phyloP scores from a whole-genome alignment of 2,888 invertebrate genomes.

The Thereva unica region DNA sequence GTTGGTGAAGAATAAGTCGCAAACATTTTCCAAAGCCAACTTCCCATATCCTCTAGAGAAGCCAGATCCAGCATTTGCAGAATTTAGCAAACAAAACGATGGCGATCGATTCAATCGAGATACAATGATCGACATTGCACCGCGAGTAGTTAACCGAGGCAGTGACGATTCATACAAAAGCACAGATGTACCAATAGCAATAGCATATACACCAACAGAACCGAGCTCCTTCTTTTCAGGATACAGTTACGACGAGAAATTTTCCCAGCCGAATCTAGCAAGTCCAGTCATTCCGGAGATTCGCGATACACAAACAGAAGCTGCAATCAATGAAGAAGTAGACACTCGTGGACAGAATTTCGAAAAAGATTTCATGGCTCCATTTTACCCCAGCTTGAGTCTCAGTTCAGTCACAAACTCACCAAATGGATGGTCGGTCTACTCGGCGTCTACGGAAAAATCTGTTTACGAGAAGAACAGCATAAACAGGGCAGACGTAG shows the following conservation, averaged over 20 bases:
- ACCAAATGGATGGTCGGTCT: slow-evolving; percentile 67
- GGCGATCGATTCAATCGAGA: slow-evolving; percentile 55
- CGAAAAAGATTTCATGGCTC: slow-evolving; percentile 67
- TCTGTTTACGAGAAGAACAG: slow-evolving; percentile 52
- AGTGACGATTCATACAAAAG: slow-evolving; percentile 45
- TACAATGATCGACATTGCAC: slow-evolving; percentile 56
- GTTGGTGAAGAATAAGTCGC: slow-evolving; percentile 54
- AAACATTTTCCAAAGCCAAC: slow-evolving; percentile 59
- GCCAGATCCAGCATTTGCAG: slow-evolving; percentile 60
- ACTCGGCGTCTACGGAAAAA: slow-evolving; percentile 51
- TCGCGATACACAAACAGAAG: slow-evolving; percentile 54
- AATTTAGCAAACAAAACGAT: slow-evolving; percentile 47
- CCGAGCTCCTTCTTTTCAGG: slow-evolving; percentile 47
- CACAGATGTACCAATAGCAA: slow-evolving; percentile 66
- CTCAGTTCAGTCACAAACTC: slow-evolving; percentile 61
- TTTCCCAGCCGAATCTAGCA: slow-evolving; percentile 59
- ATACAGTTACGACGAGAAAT: slow-evolving; percentile 46
- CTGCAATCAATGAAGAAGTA: slow-evolving; percentile 50
- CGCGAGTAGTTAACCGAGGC: slow-evolving; percentile 58
- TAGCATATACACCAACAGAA: slow-evolving; percentile 67
- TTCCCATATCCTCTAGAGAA: slow-evolving; percentile 69
- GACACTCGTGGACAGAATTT: slow-evolving; percentile 55
- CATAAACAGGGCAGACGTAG: slow-evolving; percentile 54
- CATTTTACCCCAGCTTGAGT: slow-evolving; percentile 69
- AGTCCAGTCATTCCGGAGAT: slow-evolving; percentile 61